Evolutionary conservation across 2,113 vertebrate species (phyloP), one percentile per base, ranked within the genome.

Genomic region (Camelus bactrianus): DNA sequence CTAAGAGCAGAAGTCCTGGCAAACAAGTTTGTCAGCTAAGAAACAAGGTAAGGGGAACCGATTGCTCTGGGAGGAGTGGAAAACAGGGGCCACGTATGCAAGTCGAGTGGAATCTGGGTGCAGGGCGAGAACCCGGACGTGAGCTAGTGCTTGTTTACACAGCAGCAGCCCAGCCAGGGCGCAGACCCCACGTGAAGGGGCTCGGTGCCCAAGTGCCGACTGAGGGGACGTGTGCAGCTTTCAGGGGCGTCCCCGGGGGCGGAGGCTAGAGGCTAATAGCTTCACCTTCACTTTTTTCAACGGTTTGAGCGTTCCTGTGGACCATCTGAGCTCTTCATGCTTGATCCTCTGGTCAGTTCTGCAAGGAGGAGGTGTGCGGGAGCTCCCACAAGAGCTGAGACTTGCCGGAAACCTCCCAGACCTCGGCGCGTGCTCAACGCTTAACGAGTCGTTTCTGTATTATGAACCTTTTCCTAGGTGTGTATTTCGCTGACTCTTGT

Each of bases 1-100:
- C 70, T 91, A 89, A 94, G 92, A 97, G 32, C 17, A 89, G 46
- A 85, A 72, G 20, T 83, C 16, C 19, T 79, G 48, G 16, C 82
- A 75, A 95, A 90, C 35, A 81, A 16, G 32, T 4, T n/a, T 48
- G n/a, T 94, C 50, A n/a, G 26, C 28, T 69, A 24, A 56, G 89
- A 86, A 64, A 19, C 22, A 70, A 28, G 14, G 20, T 81, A 69
- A 52, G 69, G 62, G 86, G 52, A 76, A 82, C 56, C 72, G 46
- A 95, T 80, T 88, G 60, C 60, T 84, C 0, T n/a, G 8, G 38
- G 17, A 80, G 60, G 91, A 96, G 72, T 19, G 82, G 42, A 79
- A 69, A 80, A 69, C 54, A 62, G 42, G 8, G 54, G 20, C 30
- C 17, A 14, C 12, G 2, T 17, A 35, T 67, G 83, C 56, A 80